Conservation (phyloP, 2,888 invertebrate species). For the Netelia inedita region DNA sequence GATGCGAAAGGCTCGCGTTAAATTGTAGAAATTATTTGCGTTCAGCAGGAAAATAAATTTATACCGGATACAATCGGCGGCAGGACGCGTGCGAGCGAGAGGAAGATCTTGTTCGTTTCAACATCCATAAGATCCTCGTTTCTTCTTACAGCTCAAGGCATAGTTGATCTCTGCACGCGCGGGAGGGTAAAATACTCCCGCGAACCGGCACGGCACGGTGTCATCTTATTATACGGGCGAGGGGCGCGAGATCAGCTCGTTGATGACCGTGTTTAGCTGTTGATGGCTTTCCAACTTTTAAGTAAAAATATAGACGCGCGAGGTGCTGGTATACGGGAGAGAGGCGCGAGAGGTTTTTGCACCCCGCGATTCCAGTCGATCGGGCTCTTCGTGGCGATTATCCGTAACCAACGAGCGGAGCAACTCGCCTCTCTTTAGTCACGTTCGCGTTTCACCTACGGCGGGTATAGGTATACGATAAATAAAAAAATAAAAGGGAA, state of each 20-base stretch:
- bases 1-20: too few species aligned
- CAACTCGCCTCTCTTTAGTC: constrained; percentile 75
- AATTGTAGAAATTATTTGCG: too few species aligned
- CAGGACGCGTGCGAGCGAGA: too few species aligned
- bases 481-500: constrained; percentile 15
- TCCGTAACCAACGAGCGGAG: constrained; percentile 78
- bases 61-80: too few species aligned
- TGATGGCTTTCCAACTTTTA: constrained; percentile 81
- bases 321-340: constrained; percentile 36
- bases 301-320: constrained; percentile 76
- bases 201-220: constrained; percentile 69
- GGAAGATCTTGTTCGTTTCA: too few species aligned
- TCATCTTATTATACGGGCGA: constrained; percentile 81
- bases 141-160: too few species aligned
- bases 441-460: constrained; percentile 73
- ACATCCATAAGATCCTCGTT: too few species aligned
- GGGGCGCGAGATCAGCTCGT: constrained; percentile 64
- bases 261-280: constrained; percentile 83
- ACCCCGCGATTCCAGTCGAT: neutral
- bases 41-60: too few species aligned
- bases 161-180: too few species aligned
- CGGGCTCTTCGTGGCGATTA: constrained; percentile 76
- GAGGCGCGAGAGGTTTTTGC: constrained; percentile 56
- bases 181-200: neutral
- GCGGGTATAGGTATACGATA: neutral